Evolutionary conservation across 2,797 vertebrate genomes (phyloP).

Genomic region (Lateolabrax maculatus): DNA sequence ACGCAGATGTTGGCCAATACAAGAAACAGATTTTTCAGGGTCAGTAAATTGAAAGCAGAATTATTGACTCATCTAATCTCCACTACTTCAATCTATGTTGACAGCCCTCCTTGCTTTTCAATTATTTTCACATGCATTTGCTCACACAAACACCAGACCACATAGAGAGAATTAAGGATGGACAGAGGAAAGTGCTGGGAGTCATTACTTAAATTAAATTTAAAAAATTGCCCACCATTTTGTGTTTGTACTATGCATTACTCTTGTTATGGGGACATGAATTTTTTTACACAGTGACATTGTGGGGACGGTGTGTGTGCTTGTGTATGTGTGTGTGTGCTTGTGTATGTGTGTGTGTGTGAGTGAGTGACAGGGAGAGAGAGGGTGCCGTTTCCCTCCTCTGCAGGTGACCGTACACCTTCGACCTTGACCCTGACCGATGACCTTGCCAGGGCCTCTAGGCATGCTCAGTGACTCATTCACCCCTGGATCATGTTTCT

Average conservation of each 20-base stretch:
- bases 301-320: too few species aligned
- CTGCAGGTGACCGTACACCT: slow-evolving; percentile 32
- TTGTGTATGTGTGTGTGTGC: background rate
- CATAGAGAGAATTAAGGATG: background rate
- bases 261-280: too few species aligned
- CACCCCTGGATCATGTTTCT: slow-evolving; percentile 22
- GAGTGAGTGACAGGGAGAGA: background rate
- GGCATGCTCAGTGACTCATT: background rate
- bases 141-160: background rate
- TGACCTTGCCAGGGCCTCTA: slow-evolving; percentile 4
- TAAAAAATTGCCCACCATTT: too few species aligned
- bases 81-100: background rate
- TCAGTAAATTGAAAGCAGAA: slow-evolving; percentile 53
- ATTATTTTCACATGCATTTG: slow-evolving; percentile 12
- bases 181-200: too few species aligned
- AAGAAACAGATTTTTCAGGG: slow-evolving; percentile 34
- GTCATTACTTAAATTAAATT: too few species aligned
- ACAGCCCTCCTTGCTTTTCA: background rate
- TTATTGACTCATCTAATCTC: slow-evolving; percentile 18
- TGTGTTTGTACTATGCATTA: too few species aligned
- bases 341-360: background rate
- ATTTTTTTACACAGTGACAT: too few species aligned
- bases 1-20: slow-evolving; percentile 7
- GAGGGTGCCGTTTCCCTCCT: background rate
- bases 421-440: slow-evolving; percentile 15